These are phyloP conservation scores for Hyphantria cunea DNA, from an alignment of 1,140 invertebrate species.

Conservation along the genomic window DNA sequence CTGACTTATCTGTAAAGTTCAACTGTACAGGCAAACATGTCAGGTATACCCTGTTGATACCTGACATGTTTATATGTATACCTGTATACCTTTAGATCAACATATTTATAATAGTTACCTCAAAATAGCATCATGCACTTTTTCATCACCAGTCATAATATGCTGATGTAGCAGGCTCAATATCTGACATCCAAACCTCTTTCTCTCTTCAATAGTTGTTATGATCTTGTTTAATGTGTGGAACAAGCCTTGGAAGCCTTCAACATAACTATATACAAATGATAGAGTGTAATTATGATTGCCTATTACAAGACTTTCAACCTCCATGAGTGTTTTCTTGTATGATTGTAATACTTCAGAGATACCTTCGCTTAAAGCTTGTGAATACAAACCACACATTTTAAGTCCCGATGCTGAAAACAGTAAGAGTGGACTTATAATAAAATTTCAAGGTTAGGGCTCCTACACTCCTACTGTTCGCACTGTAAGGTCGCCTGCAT, in stretches of 20 bases:
- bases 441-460: too few species aligned
- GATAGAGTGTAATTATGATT: slow-evolving; percentile 72
- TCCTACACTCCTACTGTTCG: too few species aligned
- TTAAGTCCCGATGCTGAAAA: slow-evolving; percentile 47
- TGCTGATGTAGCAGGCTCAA: slow-evolving; percentile 72
- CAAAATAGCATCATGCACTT: slow-evolving; percentile 66
- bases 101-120: slow-evolving; percentile 67
- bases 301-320: slow-evolving; percentile 64
- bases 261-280: slow-evolving; percentile 73
- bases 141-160: slow-evolving; percentile 74
- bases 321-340: slow-evolving; percentile 66
- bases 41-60: too few species aligned
- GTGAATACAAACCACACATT: slow-evolving; percentile 68
- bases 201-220: slow-evolving; percentile 69
- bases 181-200: slow-evolving; percentile 74
- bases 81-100: too few species aligned
- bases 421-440: too few species aligned
- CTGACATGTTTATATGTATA: too few species aligned
- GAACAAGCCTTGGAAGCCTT: slow-evolving; percentile 70
- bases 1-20: too few species aligned
- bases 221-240: slow-evolving; percentile 73
- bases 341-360: slow-evolving; percentile 71
- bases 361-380: slow-evolving; percentile 77
- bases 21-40: too few species aligned
- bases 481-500: too few species aligned